Base-by-base conservation (phyloP, 2,888 invertebrate species). In the Agrochola lota region DNA sequence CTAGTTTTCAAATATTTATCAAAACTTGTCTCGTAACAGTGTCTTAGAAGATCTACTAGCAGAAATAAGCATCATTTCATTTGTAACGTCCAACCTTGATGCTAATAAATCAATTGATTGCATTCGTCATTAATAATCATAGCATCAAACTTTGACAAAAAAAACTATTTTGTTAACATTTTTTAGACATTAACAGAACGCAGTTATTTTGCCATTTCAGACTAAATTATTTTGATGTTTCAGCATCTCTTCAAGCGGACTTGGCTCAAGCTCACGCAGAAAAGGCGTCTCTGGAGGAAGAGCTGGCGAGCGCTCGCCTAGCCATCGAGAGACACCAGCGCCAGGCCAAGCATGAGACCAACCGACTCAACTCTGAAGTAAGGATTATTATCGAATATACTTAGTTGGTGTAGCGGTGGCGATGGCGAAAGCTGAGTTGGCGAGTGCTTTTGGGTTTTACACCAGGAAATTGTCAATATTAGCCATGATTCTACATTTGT, bases 231-330 rank as follows among this genome's bases (percentile, higher is more conserved):
- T 6, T 6, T 20, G 52, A 52, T 52, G 0, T 94, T 94, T 7
- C 92, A 98, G 98, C 97, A 12, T 97, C 97, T 55, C 97, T 98
- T 66, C 98, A 98, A 92, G 98, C 98, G 0, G 98, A 98, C 89
- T 95, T 98, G 84, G 97, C 98, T 11, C 98, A 98, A 89, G 97
- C 97, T 9, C 97, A 98, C 71, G 98, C 98, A 0, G 98, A 98
- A 91, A 98, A 98, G 89, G 98, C 98, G 52, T 98, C 98, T 0
- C 92, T 98, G 15, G 98, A 98, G 85, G 98, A 98, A 90, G 98
- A 98, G 89, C 96, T 98, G n/a, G 97, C 98, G 0, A 97, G 97
- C 46, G 96, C 98, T 17, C 97, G 98, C 75, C 90, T 98, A 79
- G 96, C 97, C 66, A 94, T 97, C 9, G 98, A 98, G 90, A 96